Percentiles rank a stretch among this genome's conserved stretches.
These are phyloP conservation scores for Sinopyrophorus schimmeli DNA, from an alignment of 2,888 invertebrate species.

Conservation along the genomic window DNA sequence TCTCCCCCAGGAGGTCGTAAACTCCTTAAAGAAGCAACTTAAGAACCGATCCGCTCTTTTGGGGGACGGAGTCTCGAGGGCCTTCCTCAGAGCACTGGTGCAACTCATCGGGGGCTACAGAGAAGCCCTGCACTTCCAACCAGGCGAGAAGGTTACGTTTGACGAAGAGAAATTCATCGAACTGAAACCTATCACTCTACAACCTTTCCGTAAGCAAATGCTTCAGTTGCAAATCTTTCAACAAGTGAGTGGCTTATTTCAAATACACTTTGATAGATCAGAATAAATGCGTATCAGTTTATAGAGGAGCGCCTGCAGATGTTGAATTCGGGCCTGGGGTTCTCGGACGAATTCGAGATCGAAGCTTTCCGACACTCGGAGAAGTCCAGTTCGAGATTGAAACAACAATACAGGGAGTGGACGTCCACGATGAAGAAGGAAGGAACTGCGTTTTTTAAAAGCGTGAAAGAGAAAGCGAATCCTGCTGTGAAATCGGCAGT, in stretches of 20 bases:
- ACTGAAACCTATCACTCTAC: slow-evolving; percentile 81
- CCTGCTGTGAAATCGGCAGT: slow-evolving; percentile 93
- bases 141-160: slow-evolving; percentile 79
- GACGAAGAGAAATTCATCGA: slow-evolving; percentile 85
- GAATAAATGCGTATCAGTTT: slow-evolving; percentile 67
- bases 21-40: slow-evolving; percentile 74
- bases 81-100: slow-evolving; percentile 89
- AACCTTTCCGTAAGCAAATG: slow-evolving; percentile 88
- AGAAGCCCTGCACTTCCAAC: slow-evolving; percentile 80
- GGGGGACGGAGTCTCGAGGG: slow-evolving; percentile 91
- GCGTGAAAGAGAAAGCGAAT: slow-evolving; percentile 90
- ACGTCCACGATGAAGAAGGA: slow-evolving; percentile 76
- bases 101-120: slow-evolving; percentile 93
- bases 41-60: slow-evolving; percentile 74
- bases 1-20: slow-evolving; percentile 88
- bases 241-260: slow-evolving; percentile 64
- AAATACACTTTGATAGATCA: not conserved
- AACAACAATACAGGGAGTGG: slow-evolving; percentile 81
- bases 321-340: slow-evolving; percentile 90
- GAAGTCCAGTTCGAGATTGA: slow-evolving; percentile 65
- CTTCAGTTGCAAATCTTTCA: slow-evolving; percentile 92
- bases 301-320: slow-evolving; percentile 92
- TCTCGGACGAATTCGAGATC: slow-evolving; percentile 93
- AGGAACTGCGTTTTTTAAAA: slow-evolving; percentile 82
- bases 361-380: slow-evolving; percentile 77